Base-by-base conservation (phyloP, 35 echinoderm and acorn worm species). In the Eucidaris tribuloides region DNA sequence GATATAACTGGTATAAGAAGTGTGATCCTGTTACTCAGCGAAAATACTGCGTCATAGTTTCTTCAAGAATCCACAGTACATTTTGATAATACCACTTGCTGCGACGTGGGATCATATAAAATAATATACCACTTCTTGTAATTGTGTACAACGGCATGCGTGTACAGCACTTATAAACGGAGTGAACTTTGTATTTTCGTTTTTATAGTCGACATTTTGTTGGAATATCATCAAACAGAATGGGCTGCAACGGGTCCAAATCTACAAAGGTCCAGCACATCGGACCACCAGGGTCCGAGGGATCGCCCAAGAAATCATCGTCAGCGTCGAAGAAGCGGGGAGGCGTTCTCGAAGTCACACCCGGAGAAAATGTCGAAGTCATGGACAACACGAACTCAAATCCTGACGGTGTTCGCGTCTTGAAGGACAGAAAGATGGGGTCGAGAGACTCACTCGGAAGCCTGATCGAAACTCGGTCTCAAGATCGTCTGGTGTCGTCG, bases 401-500 rank as follows among this genome's bases (percentile, higher is more conserved):
- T 36, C 2, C 68, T 24, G 37, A 74, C 68, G 68, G 37, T 25
- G 68, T 74, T 40, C 9, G 37, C 1, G 68, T 74, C 30, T 22
- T 74, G 40, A 74, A 74, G 36, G 68, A 74, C 1, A 52, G 9
- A 9, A 44, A 74, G 19, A 42, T 74, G 68, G 76, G 56, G n/a
- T 88, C 85, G 17, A 39, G 54, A 17, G 54, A 79, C 41, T 88
- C 85, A 17, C 61, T 88, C 22, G 38, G 59, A 55, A 80, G 77
- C 23, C 71, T 41, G 22, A 24, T 42, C 15, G 25, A 41, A 6
- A 38, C 31, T 1, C 7, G 87, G 35, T 74, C 68, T 0, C 68
- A 74, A 24, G 68, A 74, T 74, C 68, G 68, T 15, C 40, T 74
- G n/a, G 84, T 96, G 15, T 96, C 94, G 19, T 99, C 96, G 41